Base-by-base conservation (phyloP, 2,888 invertebrate genomes). In the Temnothorax unifasciatus region DNA sequence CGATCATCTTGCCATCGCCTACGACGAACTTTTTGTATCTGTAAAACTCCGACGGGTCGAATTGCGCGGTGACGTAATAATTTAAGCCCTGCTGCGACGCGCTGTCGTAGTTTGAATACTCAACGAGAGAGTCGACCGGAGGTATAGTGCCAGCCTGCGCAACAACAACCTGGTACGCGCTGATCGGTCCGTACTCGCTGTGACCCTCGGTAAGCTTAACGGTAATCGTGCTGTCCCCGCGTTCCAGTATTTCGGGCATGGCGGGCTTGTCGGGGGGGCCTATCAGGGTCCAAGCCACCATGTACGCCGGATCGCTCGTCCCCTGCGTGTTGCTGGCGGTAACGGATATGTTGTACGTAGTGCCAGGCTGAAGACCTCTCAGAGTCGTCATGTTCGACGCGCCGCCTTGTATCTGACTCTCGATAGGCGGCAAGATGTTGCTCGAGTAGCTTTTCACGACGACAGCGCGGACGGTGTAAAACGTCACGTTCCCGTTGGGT, bases 51-150 rank as follows among this genome's bases (percentile, higher is more conserved):
- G 96, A 96, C 34, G 97, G 96, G 79, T 96, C 96, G 85, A 99
- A 95, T 94, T 98, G 97, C 0, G 98, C 98, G 8, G 98, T 96
- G 47, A 98, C 97, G 93, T 99, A 99, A 93, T 98, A 98, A 3
- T 97, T 96, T 5, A 97, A 94, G 0, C 97, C 97, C 85, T 97
- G 96, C 61, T 96, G 96, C 75, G 95, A 95, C 0, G 98, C 97
- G 91, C 96, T 96, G 82, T 96, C 95, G 95, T 96, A 97, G 92
- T 97, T 96, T 3, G 90, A 84, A 71, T 92, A 93, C 15, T 87
- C n/a, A 96, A 96, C 21, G 97, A 95, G 75, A 95, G 96, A 52
- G 96, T 96, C 81, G 95, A 95, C 87, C 96, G 96, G 92, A 96
- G 97, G 29, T 96, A 96, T 94, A 96, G 97, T 93, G 95, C 96